A percentile compares a stretch with the other conserved stretches of the same genome.
Conservation (phyloP, 2,888 invertebrate genomes). For the Luffia ferchaultella region DNA sequence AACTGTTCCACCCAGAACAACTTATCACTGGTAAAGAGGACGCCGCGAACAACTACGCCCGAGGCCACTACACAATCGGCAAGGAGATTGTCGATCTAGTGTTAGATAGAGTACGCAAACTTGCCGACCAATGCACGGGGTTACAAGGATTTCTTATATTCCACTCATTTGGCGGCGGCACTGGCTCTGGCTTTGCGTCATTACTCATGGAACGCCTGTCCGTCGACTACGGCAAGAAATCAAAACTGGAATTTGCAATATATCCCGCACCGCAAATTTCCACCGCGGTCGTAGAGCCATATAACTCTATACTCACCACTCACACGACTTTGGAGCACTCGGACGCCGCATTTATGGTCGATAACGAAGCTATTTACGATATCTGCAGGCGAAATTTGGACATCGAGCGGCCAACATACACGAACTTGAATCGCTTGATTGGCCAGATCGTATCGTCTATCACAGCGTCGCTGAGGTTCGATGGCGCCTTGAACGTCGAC, state of each 20-base stretch:
- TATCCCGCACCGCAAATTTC: constrained; percentile 94
- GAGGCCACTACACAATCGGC: constrained; percentile 97
- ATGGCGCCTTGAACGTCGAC: constrained; percentile 91
- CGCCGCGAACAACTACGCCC: constrained; percentile 96
- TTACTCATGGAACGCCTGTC: constrained; percentile 94
- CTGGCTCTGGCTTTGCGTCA: constrained; percentile 94
- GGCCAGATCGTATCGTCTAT: constrained; percentile 94
- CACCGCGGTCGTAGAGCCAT: constrained; percentile 92
- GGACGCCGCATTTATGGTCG: constrained; percentile 96
- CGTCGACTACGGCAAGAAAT: constrained; percentile 95
- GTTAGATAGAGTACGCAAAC: constrained; percentile 83
- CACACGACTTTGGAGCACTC: constrained; percentile 95
- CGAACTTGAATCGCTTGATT: constrained; percentile 93
- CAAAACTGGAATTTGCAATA: constrained; percentile 93
- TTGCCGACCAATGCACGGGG: constrained; percentile 91
- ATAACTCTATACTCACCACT: constrained; percentile 95
- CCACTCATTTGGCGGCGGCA: constrained; percentile 93
- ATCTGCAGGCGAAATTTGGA: constrained; percentile 93
- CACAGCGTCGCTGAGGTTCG: constrained; percentile 90
- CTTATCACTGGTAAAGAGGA: constrained; percentile 96
- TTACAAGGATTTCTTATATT: constrained; percentile 93
- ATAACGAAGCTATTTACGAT: constrained; percentile 89
- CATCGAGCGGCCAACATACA: constrained; percentile 94
- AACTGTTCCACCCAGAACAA: constrained; percentile 96
- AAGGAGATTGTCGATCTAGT: constrained; percentile 93